Conservation (phyloP, 2,888 invertebrate genomes). For the Drosophila birchii region DNA sequence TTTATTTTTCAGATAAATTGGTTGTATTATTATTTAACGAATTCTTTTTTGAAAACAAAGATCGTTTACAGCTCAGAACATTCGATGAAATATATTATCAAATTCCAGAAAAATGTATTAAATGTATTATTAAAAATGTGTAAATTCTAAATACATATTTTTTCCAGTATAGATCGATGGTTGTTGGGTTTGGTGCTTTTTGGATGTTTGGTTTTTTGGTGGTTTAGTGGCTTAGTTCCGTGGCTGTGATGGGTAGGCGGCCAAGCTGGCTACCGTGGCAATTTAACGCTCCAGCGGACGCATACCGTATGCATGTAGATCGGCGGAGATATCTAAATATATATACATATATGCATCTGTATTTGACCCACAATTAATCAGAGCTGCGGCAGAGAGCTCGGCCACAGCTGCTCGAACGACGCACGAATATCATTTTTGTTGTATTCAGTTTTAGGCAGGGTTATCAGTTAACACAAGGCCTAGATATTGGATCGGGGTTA, state of each 20-base stretch:
- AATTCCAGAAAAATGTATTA: neutral
- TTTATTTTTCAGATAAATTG: no score
- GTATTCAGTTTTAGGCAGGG: constrained; percentile 32
- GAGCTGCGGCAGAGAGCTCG: constrained; percentile 14
- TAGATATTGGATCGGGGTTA: constrained; percentile 12
- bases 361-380: constrained; percentile 63
- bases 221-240: constrained; percentile 3
- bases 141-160: neutral
- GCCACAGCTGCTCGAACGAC: constrained; percentile 33
- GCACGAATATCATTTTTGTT: constrained; percentile 45
- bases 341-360: constrained; percentile 14
- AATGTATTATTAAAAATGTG: neutral
- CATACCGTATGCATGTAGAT: constrained; percentile 39
- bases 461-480: constrained; percentile 23
- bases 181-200: constrained; percentile 23
- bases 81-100: neutral
- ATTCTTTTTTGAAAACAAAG: no score
- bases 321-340: constrained; percentile 5
- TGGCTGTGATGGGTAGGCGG: constrained; percentile 30
- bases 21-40: no score
- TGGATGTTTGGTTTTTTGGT: neutral
- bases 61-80: neutral
- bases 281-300: constrained; percentile 72
- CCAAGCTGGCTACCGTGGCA: constrained; percentile 54
- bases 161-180: constrained; percentile 23